Evolutionary conservation across 53 echinoderm and acorn worm genomes (phyloP), one percentile per base, ranked within the genome.

Genomic region (Apostichopus leukothele): DNA sequence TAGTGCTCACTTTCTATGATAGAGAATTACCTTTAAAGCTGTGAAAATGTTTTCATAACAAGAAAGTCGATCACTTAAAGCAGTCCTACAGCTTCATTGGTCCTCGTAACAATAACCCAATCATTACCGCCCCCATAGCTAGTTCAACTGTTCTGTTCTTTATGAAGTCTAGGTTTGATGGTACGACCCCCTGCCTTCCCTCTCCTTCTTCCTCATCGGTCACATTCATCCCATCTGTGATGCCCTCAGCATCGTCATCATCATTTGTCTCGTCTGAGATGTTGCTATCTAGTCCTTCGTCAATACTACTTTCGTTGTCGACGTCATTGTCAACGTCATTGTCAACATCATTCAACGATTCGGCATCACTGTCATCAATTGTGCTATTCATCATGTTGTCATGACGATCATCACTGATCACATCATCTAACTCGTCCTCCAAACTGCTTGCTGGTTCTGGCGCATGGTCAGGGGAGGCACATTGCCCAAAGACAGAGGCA

Each of bases 61-160:
- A 39, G 39, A 39, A 39, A 39, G 0, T 3, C 3, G 1, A 39
- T 39, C 39, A 39, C 39, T 39, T 39, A 57, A 7, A 57, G 0
- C 8, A 57, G 9, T 57, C 23, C 13, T 67, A 88, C 18, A 73
- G n/a, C 11, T 73, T 51, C 4, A 90, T 5, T 54, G 93, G 93
- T 11, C 93, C 93, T 52, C 75, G 85, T 50, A 93, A 19, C 63
- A 93, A 51, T 67, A 93, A 61, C 18, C 81, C 93, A 5, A 81
- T 75, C 89, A 93, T 76, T 5, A 81, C 88, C 16, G 91, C 93
- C 23, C 84, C 93, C 16, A 93, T 50, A 5, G 89, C 91, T 61
- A 93, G 57, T 52, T 93, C 91, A 8, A 89, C 80, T 16, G 90
- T 89, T 3, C 91, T 89, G 51, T 75, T 93, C 60, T 87, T 93